Conservation (phyloP, 1,140 invertebrate genomes). For the Zaprionus ghesquierei region DNA sequence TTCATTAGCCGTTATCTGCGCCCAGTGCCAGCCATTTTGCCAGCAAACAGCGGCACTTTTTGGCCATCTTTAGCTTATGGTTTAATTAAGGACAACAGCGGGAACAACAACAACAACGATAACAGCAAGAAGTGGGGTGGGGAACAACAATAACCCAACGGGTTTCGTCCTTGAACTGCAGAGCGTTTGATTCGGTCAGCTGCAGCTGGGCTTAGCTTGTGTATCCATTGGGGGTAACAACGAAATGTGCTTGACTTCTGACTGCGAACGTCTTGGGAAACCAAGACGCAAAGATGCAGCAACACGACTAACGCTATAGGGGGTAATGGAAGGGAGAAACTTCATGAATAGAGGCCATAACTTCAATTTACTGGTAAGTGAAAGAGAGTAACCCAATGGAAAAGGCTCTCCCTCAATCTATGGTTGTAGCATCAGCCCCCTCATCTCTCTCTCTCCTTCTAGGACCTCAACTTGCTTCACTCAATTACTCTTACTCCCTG, state of each 20-base stretch:
- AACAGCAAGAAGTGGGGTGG: slow-evolving; percentile 25
- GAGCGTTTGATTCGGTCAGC: background rate
- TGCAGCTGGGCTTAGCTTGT: background rate
- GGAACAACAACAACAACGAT: background rate
- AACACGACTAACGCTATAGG: background rate
- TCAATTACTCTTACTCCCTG: background rate
- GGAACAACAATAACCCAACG: slow-evolving; percentile 17
- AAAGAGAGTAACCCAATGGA: background rate
- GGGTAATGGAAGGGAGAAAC: background rate
- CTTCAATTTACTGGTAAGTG: background rate
- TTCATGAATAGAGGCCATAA: background rate
- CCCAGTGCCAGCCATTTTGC: slow-evolving; percentile 37
- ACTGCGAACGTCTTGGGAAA: background rate
- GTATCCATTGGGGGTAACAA: background rate
- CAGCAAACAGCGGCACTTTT: slow-evolving; percentile 18
- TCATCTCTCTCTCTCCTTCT: background rate
- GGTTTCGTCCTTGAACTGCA: slow-evolving; percentile 36
- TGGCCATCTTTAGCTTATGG: slow-evolving; percentile 57
- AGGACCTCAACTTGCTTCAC: background rate
- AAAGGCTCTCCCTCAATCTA: background rate
- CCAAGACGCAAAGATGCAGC: background rate
- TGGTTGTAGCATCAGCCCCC: too few species aligned
- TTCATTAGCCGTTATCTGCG: slow-evolving; percentile 64
- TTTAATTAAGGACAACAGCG: slow-evolving; percentile 65
- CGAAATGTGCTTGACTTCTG: background rate